Evolutionary conservation across 2,113 vertebrate genomes (phyloP), one percentile per base, ranked within the genome.

Genomic region (Perca flavescens): DNA sequence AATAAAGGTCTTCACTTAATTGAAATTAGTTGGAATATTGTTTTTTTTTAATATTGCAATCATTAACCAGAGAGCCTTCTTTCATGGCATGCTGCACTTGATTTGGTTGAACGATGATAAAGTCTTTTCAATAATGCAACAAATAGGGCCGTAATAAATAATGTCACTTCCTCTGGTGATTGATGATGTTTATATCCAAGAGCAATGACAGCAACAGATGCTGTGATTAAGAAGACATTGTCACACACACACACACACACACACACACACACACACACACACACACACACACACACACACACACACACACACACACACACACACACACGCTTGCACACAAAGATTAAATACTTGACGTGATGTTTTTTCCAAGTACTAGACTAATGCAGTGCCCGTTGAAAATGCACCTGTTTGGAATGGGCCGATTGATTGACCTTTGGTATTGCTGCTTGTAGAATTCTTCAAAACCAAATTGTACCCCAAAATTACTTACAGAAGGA

Each of bases 111-210:
- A 54, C 0, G 25, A 52, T 74, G 49, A 87, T 61, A 57, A 84
- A 82, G 62, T 75, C 43, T 79, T 77, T 87, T 54, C 61, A 84
- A 84, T 77, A 88, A 88, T 79, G 36, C 25, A 47, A 68, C 72
- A 82, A 89, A 84, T 25, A n/a, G 5, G 76, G 25, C 47, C 2
- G 9, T 66, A 75, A 85, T 87, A 63, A 78, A 85, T 82, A 71
- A 91, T 49, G 83, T 84, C 82, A 63, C 77, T 69, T 74, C 60
- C 58, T 60, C 50, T 69, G 40, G 71, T 91, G 89, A 93, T 88
- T 84, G 86, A 91, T 92, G 81, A 83, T 91, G 85, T 93, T 94
- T 93, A 86, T 84, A 88, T 86, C 88, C 31, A 52, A 46, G 57
- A 77, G 60, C 50, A 61, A 74, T 80, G 90, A 88, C 86, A 78